Base-by-base conservation (phyloP, 2,113 vertebrate genomes). In the Rutilus rutilus region DNA sequence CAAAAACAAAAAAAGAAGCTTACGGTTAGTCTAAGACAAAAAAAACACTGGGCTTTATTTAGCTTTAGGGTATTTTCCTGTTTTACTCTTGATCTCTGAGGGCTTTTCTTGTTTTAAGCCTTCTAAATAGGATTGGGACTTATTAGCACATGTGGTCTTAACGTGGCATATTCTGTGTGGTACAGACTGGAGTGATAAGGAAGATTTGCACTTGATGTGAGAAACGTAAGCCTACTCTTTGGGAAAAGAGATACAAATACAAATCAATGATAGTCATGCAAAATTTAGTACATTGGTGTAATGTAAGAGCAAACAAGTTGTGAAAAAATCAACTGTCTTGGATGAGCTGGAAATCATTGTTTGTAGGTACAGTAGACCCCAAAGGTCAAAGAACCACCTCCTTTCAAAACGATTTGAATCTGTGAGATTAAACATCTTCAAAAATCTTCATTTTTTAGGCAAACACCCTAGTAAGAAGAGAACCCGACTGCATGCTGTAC, bases 1-100 rank as follows among this genome's bases (percentile, higher is more conserved):
- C 21, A 79, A 86, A 79, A 73, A 85, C 12, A 71, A 73, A 79
- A 73, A 85, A 60, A 78, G 23, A 42, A 69, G 33, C 62, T 59
- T 77, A 85, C n/a, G 0, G 30, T 73, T 50, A 69, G 65, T 23
- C 19, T 21, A 9, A 67, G 62, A 82, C 39, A 54, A 14, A 36
- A 71, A 39, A 82, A n/a, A 25, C 57, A 57, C 30, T 11, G 19
- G n/a, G 50, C 77, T 86, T 73, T 45, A 80, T 86, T 80, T 86
- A 80, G 84, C 25, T 14, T 25, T 59, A 25, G 23, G 50, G 64
- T 57, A 11, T 74, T 80, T 86, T 69, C 78, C 77, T 15, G 8
- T 80, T 85, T 80, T 45, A 45, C 50, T 57, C 84, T 80, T 86
- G 69, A 86, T 79, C 76, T 33, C 36, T 54, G 76, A 57, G 50